Percentiles rank a stretch among this genome's conserved stretches.
phyloP scores from a whole-genome alignment of 1,140 invertebrate species.

The Rhopalosiphum maidis region DNA sequence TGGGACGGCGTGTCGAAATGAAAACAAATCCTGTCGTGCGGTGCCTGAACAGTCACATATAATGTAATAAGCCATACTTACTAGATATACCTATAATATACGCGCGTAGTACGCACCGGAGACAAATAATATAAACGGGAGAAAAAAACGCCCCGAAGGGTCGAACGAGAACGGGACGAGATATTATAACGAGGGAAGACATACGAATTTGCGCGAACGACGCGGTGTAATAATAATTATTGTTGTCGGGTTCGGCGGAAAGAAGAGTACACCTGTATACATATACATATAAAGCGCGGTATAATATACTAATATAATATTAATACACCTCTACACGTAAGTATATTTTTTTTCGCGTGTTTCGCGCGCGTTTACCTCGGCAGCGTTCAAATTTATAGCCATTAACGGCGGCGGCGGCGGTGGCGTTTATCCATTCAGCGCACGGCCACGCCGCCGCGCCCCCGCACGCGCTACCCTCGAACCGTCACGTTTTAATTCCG shows the following conservation, averaged over 20 bases:
- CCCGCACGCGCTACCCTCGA: background rate
- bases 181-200: no score
- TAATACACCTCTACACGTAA: background rate
- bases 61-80: no score
- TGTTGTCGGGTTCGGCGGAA: background rate
- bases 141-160: background rate
- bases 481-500: slow-evolving; percentile 4
- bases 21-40: no score
- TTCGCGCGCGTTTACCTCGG: background rate
- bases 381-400: background rate
- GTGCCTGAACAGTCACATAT: no score
- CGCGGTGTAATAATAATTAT: background rate
- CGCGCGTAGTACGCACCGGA: background rate
- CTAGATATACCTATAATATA: no score
- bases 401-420: background rate
- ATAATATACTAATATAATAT: background rate
- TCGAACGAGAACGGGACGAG: no score
- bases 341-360: background rate
- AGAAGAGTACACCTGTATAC: background rate
- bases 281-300: background rate
- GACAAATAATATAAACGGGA: background rate
- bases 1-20: no score
- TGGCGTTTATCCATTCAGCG: slow-evolving; percentile 1
- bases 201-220: background rate
- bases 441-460: background rate